phyloP scores from a whole-genome alignment of 2,888 invertebrate genomes.

The Drosophila vallismaia region DNA sequence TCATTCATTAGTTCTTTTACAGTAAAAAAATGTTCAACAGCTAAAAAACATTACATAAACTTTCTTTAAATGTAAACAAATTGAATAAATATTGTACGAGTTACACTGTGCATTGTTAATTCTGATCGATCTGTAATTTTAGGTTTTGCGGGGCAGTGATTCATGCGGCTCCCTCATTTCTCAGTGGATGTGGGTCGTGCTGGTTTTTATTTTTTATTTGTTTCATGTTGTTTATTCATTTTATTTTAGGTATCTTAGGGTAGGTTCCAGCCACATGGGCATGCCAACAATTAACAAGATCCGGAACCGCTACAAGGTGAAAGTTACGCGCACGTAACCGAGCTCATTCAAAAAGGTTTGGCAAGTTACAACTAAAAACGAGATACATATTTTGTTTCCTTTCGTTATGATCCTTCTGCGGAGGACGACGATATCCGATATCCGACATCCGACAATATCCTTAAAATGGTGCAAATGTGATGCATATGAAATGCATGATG shows the following conservation, averaged over 20 bases:
- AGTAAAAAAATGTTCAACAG: slow-evolving; percentile 66
- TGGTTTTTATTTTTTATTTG: not conserved
- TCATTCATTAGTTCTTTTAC: slow-evolving; percentile 68
- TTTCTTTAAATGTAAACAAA: slow-evolving; percentile 63
- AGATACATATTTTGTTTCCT: slow-evolving; percentile 59
- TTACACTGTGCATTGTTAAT: slow-evolving; percentile 37
- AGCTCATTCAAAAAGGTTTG: slow-evolving; percentile 63
- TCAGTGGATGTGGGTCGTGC: slow-evolving; percentile 6
- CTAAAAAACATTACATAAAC: slow-evolving; percentile 64
- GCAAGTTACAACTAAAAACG: slow-evolving; percentile 81
- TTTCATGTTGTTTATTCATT: not conserved
- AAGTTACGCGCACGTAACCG: slow-evolving; percentile 49
- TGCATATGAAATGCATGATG: slow-evolving; percentile 16
- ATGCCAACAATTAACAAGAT: slow-evolving; percentile 73
- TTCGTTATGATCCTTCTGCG: slow-evolving; percentile 31
- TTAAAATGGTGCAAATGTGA: slow-evolving; percentile 28
- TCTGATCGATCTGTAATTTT: slow-evolving; percentile 23
- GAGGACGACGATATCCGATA: slow-evolving; percentile 14
- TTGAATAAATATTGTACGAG: slow-evolving; percentile 72
- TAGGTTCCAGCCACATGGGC: slow-evolving; percentile 59
- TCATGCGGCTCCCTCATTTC: slow-evolving; percentile 2
- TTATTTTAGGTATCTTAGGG: slow-evolving; percentile 18
- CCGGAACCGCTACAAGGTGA: slow-evolving; percentile 61
- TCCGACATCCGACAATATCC: not conserved
- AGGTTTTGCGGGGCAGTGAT: slow-evolving; percentile 9